Evolutionary conservation across 2,888 invertebrate species (phyloP), one percentile per base, ranked within the genome.

Genomic region (Unio pictorum): DNA sequence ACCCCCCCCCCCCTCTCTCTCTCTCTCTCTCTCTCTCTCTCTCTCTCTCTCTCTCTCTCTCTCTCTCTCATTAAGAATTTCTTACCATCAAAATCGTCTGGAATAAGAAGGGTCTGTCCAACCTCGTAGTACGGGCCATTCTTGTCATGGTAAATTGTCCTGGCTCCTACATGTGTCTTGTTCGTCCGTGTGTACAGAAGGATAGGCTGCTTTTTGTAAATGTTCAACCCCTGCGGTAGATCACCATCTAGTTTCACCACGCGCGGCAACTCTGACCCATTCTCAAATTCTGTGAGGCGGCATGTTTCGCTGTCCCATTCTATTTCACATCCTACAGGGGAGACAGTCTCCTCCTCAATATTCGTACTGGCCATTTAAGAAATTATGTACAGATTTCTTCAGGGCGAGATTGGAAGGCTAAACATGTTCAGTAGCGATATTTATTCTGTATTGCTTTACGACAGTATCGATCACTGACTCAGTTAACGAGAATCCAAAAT

Each of bases 71-170:
- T 30, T 56, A 1, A 7, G 1, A 55, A 28, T 59, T 15, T 30
- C 61, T 57, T 69, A 80, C 80, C 80, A 67, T 79, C 73, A 67
- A 79, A 79, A 67, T 80, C 76, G 5, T 80, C 80, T 5, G 86
- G 87, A n/a, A 87, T 79, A 28, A 80, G 68, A 45, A 87, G 67
- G 0, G 85, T 86, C 72, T 86, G 84, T 26, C 87, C 87, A 8
- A 85, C 80, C 68, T 85, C 85, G n/a, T 76, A 82, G 60, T 82
- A 85, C 23, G 82, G 79, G 17, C 86, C 87, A 20, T 74, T 61
- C 28, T 76, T 71, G 69, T 87, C 84, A 30, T 79, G 80, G 68
- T 82, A 82, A 57, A 86, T 83, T 5, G 85, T 86, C 61, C 86
- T 70, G 1, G 82, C 86, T 34, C 74, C 63, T 1, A 73, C 84